These are phyloP conservation scores for Drosophila kepulauana DNA, from an alignment of 1,140 invertebrate genomes.

Conservation along the genomic window DNA sequence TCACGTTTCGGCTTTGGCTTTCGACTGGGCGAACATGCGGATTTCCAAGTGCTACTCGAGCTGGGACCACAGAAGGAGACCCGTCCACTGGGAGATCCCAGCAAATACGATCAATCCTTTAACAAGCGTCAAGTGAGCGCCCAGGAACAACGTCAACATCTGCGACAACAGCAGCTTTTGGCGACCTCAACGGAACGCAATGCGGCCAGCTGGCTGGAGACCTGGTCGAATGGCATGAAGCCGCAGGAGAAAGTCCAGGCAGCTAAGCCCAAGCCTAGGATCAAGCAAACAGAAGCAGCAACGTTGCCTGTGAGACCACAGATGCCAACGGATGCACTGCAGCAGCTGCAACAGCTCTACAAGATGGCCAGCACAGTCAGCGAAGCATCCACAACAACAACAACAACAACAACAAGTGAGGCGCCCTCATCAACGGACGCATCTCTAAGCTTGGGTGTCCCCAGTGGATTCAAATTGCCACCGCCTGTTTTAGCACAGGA, in stretches of 20 bases:
- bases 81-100: conserved; percentile 86
- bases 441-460: conserved; percentile 35
- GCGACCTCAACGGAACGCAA: conserved; percentile 70
- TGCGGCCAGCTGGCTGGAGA: conserved; percentile 72
- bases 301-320: conserved; percentile 24
- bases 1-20: conserved; percentile 92
- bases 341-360: conserved; percentile 78
- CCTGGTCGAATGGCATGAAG: conserved; percentile 79
- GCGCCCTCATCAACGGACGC: conserved; percentile 12
- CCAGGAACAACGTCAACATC: conserved; percentile 53
- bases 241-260: conserved; percentile 46
- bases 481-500: conserved; percentile 63
- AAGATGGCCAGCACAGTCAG: conserved; percentile 65
- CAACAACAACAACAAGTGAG: conserved; percentile 23
- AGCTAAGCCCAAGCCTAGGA: conserved; percentile 8
- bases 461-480: conserved; percentile 69
- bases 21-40: conserved; percentile 91
- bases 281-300: not conserved
- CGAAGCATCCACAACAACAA: conserved; percentile 13
- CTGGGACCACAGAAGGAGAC: conserved; percentile 91
- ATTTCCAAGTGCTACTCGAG: conserved; percentile 91
- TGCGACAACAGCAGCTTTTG: conserved; percentile 54
- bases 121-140: conserved; percentile 79
- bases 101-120: conserved; percentile 65
- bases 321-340: conserved; percentile 54